phyloP scores from a whole-genome alignment of 2,113 vertebrate species.

The Takifugu bimaculatus region DNA sequence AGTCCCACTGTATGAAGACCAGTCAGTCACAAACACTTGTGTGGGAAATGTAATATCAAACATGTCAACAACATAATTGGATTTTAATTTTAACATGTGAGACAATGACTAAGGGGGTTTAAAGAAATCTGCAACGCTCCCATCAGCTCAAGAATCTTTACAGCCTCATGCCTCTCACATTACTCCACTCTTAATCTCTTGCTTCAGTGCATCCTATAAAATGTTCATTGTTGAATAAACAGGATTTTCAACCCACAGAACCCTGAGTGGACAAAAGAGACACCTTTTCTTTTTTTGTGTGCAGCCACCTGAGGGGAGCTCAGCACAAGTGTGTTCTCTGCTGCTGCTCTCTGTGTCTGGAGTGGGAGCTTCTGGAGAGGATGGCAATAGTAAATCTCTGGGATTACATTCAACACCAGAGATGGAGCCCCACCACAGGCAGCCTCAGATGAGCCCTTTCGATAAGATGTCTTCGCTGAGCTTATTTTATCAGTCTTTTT shows the following conservation, averaged over 20 bases:
- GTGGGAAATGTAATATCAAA: too few relatives aligned
- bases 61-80: too few relatives aligned
- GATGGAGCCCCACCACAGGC: slow-evolving; percentile 20
- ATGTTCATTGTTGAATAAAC: slow-evolving; percentile 37
- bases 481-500: slow-evolving; percentile 3
- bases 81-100: too few relatives aligned
- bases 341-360: slow-evolving; percentile 31
- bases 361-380: slow-evolving; percentile 31
- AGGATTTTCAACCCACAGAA: slow-evolving; percentile 5
- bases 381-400: slow-evolving; percentile 48
- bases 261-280: neutral
- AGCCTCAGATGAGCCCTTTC: slow-evolving; percentile 34
- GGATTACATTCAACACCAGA: slow-evolving; percentile 56
- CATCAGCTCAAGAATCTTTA: slow-evolving; percentile 7
- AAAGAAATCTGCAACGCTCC: slow-evolving; percentile 26
- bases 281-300: slow-evolving; percentile 1
- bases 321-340: slow-evolving; percentile 6
- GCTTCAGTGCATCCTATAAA: slow-evolving; percentile 36
- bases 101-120: neutral
- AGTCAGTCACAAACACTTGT: too few relatives aligned
- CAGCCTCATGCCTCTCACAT: slow-evolving; percentile 1
- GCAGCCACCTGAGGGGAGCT: slow-evolving; percentile 2
- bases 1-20: neutral
- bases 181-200: slow-evolving; percentile 21
- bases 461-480: slow-evolving; percentile 26